These are phyloP conservation scores for Trachelus tabidus DNA, from an alignment of 2,888 invertebrate genomes.

Conservation along the genomic window DNA sequence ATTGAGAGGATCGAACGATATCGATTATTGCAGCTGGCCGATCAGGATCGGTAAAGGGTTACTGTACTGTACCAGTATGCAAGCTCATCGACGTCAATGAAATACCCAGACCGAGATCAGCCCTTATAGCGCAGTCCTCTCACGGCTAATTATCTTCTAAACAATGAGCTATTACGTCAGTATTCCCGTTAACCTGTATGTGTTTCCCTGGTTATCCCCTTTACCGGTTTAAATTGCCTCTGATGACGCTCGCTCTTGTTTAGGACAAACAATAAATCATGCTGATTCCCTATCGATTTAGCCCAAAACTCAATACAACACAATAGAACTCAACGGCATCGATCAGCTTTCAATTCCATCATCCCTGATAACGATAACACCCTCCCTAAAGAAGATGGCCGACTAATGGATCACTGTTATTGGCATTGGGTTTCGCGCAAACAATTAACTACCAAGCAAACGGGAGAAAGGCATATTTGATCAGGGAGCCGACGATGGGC, in stretches of 20 bases:
- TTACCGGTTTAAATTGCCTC: not conserved
- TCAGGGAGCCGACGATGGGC: not conserved
- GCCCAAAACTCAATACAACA: not conserved
- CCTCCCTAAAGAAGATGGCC: not conserved
- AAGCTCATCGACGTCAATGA: slow-evolving; percentile 7
- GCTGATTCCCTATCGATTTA: not conserved
- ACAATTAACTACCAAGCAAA: not conserved
- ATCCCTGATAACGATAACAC: not conserved
- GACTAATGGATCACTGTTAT: not conserved
- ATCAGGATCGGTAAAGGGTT: not conserved
- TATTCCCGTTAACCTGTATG: slow-evolving; percentile 19
- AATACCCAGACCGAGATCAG: slow-evolving; percentile 21
- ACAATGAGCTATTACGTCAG: slow-evolving; percentile 28
- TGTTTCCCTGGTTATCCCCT: slow-evolving; percentile 20
- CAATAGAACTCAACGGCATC: not conserved
- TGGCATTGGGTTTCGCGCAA: not conserved
- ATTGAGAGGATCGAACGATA: slow-evolving; percentile 1
- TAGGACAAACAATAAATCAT: slow-evolving; percentile 1
- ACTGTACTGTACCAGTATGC: not conserved
- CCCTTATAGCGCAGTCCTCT: slow-evolving; percentile 21
- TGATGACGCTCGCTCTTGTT: not conserved
- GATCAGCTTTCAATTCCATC: not conserved
- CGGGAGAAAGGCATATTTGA: not conserved
- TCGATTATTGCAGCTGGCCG: not conserved
- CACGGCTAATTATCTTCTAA: slow-evolving; percentile 29